phyloP scores from a whole-genome alignment of 2,888 invertebrate species.

The Embidobia sp. region DNA sequence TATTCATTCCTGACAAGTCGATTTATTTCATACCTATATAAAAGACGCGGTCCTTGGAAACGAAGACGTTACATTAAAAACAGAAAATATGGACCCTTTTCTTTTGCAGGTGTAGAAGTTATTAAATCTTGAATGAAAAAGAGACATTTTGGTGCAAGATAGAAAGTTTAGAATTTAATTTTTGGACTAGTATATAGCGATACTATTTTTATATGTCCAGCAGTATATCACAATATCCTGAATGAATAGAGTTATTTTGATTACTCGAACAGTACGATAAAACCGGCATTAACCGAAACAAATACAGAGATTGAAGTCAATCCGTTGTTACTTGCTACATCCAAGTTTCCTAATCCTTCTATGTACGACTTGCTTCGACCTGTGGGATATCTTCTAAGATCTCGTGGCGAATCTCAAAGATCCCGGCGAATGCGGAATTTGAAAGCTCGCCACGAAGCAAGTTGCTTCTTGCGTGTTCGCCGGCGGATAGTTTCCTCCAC shows the following conservation, averaged over 20 bases:
- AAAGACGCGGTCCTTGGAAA: no score
- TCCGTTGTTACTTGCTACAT: conserved; percentile 61
- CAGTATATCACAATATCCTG: neutral
- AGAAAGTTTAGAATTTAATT: no score
- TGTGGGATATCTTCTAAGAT: conserved; percentile 49
- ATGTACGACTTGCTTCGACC: conserved; percentile 53
- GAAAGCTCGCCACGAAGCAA: conserved; percentile 61
- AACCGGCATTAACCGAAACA: conserved; percentile 66
- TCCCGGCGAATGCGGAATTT: conserved; percentile 50
- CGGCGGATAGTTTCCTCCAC: conserved; percentile 72
- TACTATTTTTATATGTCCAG: neutral
- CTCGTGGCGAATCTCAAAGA: conserved; percentile 57
- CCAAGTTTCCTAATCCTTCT: conserved; percentile 64
- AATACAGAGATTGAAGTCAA: conserved; percentile 59
- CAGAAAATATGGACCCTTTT: no score
- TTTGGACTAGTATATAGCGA: no score
- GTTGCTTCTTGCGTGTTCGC: conserved; percentile 42
- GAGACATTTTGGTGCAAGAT: no score
- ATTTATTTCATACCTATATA: no score
- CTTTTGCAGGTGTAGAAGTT: no score
- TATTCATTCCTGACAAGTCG: no score
- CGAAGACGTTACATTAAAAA: no score
- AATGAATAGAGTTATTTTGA: conserved; percentile 42
- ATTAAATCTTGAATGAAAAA: no score
- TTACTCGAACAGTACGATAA: conserved; percentile 33